Base-by-base conservation (phyloP, 2,888 invertebrate species). In the Thecocarcelia acutangulata region DNA sequence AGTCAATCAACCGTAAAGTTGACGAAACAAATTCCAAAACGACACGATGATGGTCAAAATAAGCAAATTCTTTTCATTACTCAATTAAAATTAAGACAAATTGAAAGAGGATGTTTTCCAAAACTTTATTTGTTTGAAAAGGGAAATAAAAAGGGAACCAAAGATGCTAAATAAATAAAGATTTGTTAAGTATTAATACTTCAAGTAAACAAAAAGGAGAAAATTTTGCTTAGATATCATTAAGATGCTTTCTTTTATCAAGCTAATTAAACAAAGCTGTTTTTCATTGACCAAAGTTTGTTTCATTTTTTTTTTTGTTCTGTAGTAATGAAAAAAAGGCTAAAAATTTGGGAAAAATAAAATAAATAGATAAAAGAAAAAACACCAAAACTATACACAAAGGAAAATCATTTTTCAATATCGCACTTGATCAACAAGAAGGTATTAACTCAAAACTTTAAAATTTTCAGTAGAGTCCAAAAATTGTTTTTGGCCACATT, bases 21-120 rank as follows among this genome's bases (percentile, higher is more conserved):
- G 15, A 54, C 11, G 13, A 24, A 66, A 58, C 9, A n/a, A 46
- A 46, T 13, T 50, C 48, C 46, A 50, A 56, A 46, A 37, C 52
- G 19, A 52, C 21, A 50, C 40, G 58, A 61, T 33, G 28, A 58
- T 44, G 19, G 64, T 8, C 24, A 58, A 78, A 58, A 78, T 19
- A 46, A 63, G 42, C 64, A 42, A 59, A 40, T 46, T 68, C 4
- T 37, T 44, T 50, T 79, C 72, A 33, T 78, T 54, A 61, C 46
- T 66, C 68, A 52, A 54, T 73, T 79, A 68, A 61, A 79, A 73
- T 68, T 79, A 28, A 61, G 56, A 70, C 56, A 70, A 70, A 77
- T 70, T 64, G 48, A n/a, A 50, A 50, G 17, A 21, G 37, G 40
- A 48, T 11, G 13, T 56, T 56, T 33, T 44, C 2, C 0, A 40